Conservation (phyloP, 2,888 invertebrate genomes). For the Ormia ochracea region DNA sequence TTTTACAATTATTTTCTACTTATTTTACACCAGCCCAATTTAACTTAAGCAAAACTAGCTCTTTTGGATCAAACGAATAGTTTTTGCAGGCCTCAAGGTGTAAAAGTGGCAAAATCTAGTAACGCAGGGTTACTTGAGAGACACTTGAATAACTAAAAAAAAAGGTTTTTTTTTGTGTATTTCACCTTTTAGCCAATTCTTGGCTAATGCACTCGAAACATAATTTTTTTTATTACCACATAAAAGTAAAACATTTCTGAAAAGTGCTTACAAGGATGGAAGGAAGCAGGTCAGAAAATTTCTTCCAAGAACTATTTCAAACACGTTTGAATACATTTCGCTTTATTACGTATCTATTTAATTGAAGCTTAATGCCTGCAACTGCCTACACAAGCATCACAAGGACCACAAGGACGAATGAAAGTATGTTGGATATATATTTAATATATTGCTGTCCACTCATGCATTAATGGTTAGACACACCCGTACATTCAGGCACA, state of each 20-base stretch:
- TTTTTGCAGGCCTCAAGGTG: background rate
- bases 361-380: slow-evolving; percentile 54
- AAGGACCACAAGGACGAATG: slow-evolving; percentile 37
- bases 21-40: background rate
- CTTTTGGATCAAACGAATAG: background rate
- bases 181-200: background rate
- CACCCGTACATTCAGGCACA: slow-evolving; percentile 54
- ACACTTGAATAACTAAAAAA: background rate
- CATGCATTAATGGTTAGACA: slow-evolving; percentile 62
- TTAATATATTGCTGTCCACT: slow-evolving; percentile 27
- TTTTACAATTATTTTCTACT: too few species aligned
- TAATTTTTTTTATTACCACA: slow-evolving; percentile 31
- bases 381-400: slow-evolving; percentile 17
- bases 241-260: slow-evolving; percentile 13
- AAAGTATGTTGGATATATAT: slow-evolving; percentile 18
- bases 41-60: background rate
- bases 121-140: background rate
- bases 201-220: slow-evolving; percentile 5
- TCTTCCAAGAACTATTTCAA: background rate
- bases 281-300: background rate
- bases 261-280: background rate
- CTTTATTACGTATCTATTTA: slow-evolving; percentile 39
- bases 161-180: background rate
- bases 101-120: background rate
- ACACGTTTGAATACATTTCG: background rate